Conservation (phyloP, 2,113 vertebrate genomes). For the Octodon degus region DNA sequence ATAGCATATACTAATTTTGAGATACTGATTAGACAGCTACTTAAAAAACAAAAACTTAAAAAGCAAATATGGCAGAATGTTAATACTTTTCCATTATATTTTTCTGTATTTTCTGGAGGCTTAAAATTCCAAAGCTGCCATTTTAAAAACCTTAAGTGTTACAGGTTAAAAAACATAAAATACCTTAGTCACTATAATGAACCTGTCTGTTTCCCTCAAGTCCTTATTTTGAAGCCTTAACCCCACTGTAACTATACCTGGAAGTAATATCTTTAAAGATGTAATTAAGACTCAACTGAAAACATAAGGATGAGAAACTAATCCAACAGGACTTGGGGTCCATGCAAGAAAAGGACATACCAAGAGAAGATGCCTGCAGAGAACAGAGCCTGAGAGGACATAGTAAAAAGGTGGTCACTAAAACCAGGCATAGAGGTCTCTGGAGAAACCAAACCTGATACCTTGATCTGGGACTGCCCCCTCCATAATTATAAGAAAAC, state of each 20-base stretch:
- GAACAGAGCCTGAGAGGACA: neutral
- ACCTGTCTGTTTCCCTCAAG: neutral
- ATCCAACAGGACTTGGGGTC: neutral
- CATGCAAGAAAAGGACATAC: neutral
- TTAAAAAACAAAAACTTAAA: neutral
- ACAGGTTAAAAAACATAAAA: conserved; percentile 34
- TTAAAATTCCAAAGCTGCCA: conserved; percentile 1
- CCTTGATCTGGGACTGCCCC: neutral
- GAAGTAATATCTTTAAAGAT: neutral
- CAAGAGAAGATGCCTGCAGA: neutral
- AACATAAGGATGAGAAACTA: neutral
- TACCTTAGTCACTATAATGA: neutral
- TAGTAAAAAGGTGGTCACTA: neutral
- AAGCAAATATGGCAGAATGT: conserved; percentile 33
- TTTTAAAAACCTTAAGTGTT: conserved; percentile 7
- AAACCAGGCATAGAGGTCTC: neutral
- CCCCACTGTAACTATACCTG: neutral
- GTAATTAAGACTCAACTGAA: neutral
- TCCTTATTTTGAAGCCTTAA: neutral
- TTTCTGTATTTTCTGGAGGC: neutral
- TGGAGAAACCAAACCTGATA: neutral
- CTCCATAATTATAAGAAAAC: neutral
- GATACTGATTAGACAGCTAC: neutral
- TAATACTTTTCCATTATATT: conserved; percentile 32
- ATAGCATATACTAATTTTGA: neutral